Evolutionary conservation across 2,797 vertebrate species (phyloP).

Genomic region (Premnoplex brunnescens): DNA sequence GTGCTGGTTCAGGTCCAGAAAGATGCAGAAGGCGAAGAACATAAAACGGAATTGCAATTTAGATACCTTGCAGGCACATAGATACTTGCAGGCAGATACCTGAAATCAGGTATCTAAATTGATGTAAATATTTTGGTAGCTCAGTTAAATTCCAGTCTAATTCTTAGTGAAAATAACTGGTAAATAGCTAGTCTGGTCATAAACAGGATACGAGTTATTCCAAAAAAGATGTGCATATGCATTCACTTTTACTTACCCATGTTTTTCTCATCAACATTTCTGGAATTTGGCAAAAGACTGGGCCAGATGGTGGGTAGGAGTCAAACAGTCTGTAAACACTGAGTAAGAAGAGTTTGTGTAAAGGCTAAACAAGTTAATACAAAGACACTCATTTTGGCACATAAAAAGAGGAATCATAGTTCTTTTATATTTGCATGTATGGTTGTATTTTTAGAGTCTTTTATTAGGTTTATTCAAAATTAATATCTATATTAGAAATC

Average conservation of each 20-base stretch:
- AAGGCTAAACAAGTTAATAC: conserved; percentile 48
- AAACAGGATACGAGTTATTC: not conserved
- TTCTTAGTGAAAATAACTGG: not conserved
- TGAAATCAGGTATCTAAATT: not conserved
- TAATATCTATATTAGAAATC: not conserved
- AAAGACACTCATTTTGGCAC: not conserved
- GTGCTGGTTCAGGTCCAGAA: not conserved
- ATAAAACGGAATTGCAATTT: not conserved
- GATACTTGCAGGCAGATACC: not conserved
- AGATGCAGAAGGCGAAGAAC: not conserved
- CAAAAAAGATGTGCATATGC: not conserved
- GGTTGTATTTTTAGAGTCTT: not conserved
- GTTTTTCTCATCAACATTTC: not conserved
- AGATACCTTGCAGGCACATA: not conserved
- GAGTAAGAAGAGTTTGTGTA: conserved; percentile 3
- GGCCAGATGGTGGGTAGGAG: conserved; percentile 20
- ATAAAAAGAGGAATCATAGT: not conserved
- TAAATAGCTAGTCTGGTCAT: not conserved
- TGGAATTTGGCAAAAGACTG: not conserved
- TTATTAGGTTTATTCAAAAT: not conserved
- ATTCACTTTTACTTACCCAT: not conserved
- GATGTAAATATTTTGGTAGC: not conserved
- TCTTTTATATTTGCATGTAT: not conserved
- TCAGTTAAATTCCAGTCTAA: not conserved
- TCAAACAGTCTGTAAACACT: conserved; percentile 36